Evolutionary conservation across 2,888 invertebrate genomes (phyloP).

Genomic region (Limnephilus lunatus): DNA sequence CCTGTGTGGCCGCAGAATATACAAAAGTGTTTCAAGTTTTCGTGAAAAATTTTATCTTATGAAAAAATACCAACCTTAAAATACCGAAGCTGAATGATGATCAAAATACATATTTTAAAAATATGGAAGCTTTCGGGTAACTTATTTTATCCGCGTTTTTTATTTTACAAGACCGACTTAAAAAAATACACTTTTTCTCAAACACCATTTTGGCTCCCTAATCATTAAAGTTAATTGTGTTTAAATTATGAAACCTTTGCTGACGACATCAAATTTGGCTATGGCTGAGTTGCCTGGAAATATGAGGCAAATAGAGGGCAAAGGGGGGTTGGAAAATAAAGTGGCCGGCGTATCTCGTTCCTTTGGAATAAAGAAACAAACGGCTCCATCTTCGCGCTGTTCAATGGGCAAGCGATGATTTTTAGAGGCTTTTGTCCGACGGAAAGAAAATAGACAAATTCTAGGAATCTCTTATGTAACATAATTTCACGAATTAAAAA

Average conservation of each 20-base stretch:
- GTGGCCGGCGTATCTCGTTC: neutral
- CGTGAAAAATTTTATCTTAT: neutral
- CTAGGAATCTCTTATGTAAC: neutral
- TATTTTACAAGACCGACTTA: neutral
- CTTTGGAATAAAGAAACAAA: neutral
- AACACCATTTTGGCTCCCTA: neutral
- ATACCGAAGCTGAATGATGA: neutral
- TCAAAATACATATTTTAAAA: constrained; percentile 1
- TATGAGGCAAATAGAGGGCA: neutral
- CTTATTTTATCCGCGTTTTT: neutral
- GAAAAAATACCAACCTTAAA: neutral
- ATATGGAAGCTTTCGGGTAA: neutral
- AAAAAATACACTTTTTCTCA: neutral
- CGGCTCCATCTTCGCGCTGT: neutral
- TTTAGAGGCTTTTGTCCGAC: neutral
- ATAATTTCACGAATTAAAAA: neutral
- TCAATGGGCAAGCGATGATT: neutral
- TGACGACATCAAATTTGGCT: neutral
- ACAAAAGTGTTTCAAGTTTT: neutral
- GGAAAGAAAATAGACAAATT: neutral
- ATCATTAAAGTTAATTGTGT: neutral
- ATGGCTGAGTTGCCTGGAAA: neutral
- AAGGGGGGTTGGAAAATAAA: neutral
- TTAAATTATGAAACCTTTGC: constrained; percentile 2
- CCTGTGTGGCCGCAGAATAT: neutral